A percentile compares a stretch with the other conserved stretches of the same genome.
phyloP scores from a whole-genome alignment of 1,140 invertebrate genomes.

The Arion vulgaris region DNA sequence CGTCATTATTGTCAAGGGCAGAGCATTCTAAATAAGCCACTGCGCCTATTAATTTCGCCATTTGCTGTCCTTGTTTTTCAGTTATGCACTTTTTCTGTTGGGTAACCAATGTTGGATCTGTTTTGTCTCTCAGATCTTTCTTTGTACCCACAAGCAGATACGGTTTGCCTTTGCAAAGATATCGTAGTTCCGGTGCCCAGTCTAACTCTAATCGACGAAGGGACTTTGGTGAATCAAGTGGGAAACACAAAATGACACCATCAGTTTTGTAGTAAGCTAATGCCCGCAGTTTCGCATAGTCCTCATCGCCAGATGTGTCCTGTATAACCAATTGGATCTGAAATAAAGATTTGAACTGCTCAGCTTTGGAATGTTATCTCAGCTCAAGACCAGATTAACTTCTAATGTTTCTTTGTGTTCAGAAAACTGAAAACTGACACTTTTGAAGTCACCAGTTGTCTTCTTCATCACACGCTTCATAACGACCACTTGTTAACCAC shows the following conservation, averaged over 20 bases:
- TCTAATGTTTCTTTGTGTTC: no score
- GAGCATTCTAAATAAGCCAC: constrained; percentile 13
- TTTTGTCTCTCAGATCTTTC: background rate
- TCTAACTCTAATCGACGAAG: background rate
- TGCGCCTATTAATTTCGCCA: background rate
- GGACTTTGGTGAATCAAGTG: constrained; percentile 1
- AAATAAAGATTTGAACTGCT: background rate
- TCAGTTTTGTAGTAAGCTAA: background rate
- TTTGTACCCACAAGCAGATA: constrained; percentile 17
- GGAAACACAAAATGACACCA: background rate
- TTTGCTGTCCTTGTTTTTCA: background rate
- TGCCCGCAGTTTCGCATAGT: background rate
- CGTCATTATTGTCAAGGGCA: constrained; percentile 5
- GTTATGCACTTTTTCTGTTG: background rate
- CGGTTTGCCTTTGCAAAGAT: background rate
- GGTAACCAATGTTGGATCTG: background rate
- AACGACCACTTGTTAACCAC: no score
- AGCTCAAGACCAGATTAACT: no score
- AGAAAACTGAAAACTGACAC: no score
- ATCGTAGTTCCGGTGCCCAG: background rate
- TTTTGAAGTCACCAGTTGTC: no score
- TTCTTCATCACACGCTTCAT: no score
- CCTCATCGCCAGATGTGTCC: background rate
- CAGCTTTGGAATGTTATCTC: no score
- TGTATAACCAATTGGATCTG: background rate